Conservation (phyloP, 2,113 vertebrate genomes). For the Antidorcas marsupialis region DNA sequence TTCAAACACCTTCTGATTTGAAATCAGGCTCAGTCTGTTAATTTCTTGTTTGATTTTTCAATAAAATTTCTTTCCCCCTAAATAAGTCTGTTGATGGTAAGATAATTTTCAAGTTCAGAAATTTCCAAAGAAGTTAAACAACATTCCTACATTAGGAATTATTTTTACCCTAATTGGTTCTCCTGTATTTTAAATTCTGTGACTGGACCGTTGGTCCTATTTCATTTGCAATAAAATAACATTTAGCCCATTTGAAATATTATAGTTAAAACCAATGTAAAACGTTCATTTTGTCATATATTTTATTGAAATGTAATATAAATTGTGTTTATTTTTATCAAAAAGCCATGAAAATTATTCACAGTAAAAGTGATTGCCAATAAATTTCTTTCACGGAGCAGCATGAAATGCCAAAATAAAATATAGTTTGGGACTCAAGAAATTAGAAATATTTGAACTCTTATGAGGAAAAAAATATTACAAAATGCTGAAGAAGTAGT, state of each 20-base stretch:
- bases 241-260: background rate
- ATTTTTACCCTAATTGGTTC: background rate
- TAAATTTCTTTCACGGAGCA: background rate
- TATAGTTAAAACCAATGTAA: background rate
- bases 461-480: background rate
- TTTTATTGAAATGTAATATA: background rate
- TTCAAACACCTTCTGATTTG: background rate
- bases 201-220: background rate
- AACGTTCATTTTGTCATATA: background rate
- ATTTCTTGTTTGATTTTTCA: background rate
- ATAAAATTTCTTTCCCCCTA: background rate
- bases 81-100: conserved; percentile 11
- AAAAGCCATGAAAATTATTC: background rate
- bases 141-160: background rate
- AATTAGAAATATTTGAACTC: background rate
- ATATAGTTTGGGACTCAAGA: background rate
- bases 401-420: background rate
- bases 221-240: background rate
- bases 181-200: background rate
- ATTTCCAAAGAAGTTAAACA: background rate
- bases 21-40: background rate
- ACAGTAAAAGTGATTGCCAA: background rate
- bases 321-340: background rate
- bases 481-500: background rate
- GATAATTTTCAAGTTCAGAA: background rate